Percentiles rank a stretch among this genome's conserved stretches.
Evolutionary conservation across 2,797 vertebrate genomes (phyloP).

Genomic region (Gambusia yucatana): DNA sequence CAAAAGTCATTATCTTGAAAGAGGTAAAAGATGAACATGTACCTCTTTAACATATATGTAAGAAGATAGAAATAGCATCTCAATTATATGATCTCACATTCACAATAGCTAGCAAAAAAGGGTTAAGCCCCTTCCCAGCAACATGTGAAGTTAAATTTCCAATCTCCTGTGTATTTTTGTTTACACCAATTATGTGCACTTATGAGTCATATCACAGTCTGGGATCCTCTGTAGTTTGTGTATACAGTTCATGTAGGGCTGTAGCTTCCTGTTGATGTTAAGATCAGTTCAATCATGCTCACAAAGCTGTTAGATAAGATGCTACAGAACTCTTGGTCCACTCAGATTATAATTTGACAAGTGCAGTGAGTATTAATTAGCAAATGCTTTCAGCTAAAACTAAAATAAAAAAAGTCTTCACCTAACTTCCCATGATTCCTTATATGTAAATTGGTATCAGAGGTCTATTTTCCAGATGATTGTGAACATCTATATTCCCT

Average conservation of each 20-base stretch:
- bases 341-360: slow-evolving; percentile 14
- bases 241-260: slow-evolving; percentile 66
- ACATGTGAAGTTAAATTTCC: slow-evolving; percentile 55
- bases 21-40: not conserved
- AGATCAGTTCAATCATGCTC: slow-evolving; percentile 63
- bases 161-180: slow-evolving; percentile 70
- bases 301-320: slow-evolving; percentile 22
- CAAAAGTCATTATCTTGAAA: not conserved
- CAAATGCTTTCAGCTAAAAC: not conserved
- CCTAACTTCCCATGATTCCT: not conserved
- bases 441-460: slow-evolving; percentile 12
- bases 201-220: slow-evolving; percentile 77
- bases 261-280: slow-evolving; percentile 80
- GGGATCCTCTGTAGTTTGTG: slow-evolving; percentile 74
- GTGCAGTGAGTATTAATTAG: not conserved
- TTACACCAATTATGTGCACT: slow-evolving; percentile 76
- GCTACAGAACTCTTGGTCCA: slow-evolving; percentile 10
- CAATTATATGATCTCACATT: slow-evolving; percentile 7
- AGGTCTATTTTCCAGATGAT: slow-evolving; percentile 16
- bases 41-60: not conserved
- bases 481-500: slow-evolving; percentile 22
- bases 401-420: not conserved
- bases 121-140: slow-evolving; percentile 35
- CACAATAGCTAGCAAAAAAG: slow-evolving; percentile 14
- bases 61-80: not conserved